These are phyloP conservation scores for Goniozus legneri DNA, from an alignment of 1,140 invertebrate species.

Conservation along the genomic window DNA sequence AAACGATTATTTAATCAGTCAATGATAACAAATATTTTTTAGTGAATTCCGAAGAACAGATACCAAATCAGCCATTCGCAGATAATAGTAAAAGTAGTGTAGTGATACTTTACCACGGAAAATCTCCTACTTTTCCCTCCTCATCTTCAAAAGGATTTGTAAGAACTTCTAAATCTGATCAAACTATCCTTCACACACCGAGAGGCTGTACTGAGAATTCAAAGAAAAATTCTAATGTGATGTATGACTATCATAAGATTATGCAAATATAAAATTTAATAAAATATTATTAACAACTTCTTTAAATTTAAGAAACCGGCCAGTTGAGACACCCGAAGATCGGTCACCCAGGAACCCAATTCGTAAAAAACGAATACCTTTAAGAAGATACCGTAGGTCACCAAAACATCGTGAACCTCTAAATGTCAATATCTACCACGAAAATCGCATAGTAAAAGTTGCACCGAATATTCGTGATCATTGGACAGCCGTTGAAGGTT, in stretches of 20 bases:
- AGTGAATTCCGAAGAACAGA: conserved; percentile 17
- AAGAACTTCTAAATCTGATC: conserved; percentile 27
- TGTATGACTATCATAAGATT: no score
- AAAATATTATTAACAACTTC: no score
- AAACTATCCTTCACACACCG: conserved; percentile 14
- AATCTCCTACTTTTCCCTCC: conserved; percentile 9
- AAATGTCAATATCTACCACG: conserved; percentile 36
- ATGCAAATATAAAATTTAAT: no score
- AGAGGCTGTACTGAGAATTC: no score
- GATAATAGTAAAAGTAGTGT: conserved; percentile 39
- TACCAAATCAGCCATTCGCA: conserved; percentile 14
- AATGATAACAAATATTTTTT: no score
- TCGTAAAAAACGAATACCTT: conserved; percentile 19
- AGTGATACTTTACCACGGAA: conserved; percentile 34
- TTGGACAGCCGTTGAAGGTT: conserved; percentile 1
- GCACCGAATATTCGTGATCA: conserved; percentile 2
- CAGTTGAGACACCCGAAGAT: conserved; percentile 20
- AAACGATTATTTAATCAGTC: no score
- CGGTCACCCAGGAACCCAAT: conserved; percentile 16
- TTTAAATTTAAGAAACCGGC: no score
- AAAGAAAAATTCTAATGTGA: no score
- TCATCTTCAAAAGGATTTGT: conserved; percentile 17
- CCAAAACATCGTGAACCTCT: conserved; percentile 24
- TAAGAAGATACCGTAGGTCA: conserved; percentile 21
- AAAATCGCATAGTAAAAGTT: conserved; percentile 11